These are phyloP conservation scores for Mohoua ochrocephala DNA, from an alignment of 2,113 vertebrate species.

Conservation along the genomic window DNA sequence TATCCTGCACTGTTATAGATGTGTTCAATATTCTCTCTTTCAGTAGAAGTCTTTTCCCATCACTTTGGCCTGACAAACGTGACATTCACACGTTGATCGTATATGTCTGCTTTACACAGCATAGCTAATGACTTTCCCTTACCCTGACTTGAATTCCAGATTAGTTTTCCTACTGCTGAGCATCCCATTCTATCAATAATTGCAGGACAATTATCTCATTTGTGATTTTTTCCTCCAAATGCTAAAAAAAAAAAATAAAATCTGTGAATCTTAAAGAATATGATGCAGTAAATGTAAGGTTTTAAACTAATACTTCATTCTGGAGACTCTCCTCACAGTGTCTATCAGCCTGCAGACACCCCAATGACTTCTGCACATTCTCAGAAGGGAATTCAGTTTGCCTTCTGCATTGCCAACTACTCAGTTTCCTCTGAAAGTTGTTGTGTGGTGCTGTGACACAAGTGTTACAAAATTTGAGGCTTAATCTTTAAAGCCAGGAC, in stretches of 20 bases:
- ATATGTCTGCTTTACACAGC: constrained; percentile 49
- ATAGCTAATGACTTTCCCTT: constrained; percentile 54
- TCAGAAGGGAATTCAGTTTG: neutral
- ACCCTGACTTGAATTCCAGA: constrained; percentile 53
- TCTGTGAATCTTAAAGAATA: neutral
- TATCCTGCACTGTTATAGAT: constrained; percentile 53
- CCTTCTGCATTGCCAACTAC: neutral
- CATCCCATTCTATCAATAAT: constrained; percentile 26
- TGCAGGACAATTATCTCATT: constrained; percentile 44
- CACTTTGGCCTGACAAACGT: constrained; percentile 58
- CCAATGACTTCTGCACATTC: neutral
- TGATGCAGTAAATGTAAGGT: neutral
- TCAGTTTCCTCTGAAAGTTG: neutral
- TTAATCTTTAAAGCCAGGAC: neutral
- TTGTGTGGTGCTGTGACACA: neutral
- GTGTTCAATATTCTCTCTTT: constrained; percentile 57
- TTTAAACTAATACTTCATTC: neutral
- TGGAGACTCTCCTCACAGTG: neutral
- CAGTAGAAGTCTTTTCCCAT: constrained; percentile 57
- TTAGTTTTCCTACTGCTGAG: constrained; percentile 23
- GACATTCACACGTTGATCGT: constrained; percentile 59
- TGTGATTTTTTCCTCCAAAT: neutral
- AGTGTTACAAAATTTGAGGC: neutral
- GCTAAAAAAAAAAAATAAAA: neutral
- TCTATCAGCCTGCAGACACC: neutral